Evolutionary conservation across 2,888 invertebrate species (phyloP).

Genomic region (Xestia c-nigrum): DNA sequence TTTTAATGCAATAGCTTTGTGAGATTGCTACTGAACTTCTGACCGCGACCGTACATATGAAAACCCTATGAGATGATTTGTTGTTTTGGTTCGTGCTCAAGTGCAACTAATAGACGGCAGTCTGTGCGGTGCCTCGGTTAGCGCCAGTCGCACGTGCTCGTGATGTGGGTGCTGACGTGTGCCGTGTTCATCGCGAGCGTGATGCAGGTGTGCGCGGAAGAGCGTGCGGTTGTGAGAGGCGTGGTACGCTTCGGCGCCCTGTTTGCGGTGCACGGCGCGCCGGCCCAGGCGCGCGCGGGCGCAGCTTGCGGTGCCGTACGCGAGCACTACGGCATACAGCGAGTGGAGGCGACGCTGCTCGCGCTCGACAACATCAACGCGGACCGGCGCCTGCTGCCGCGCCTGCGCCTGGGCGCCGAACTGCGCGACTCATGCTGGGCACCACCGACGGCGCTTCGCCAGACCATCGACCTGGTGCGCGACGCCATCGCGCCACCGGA

Average conservation of each 20-base stretch:
- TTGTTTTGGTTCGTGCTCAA: constrained; percentile 9
- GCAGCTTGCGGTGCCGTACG: constrained; percentile 86
- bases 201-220: constrained; percentile 35
- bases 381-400: constrained; percentile 89
- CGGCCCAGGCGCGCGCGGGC: constrained; percentile 69
- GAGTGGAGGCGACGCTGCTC: constrained; percentile 91
- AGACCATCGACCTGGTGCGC: constrained; percentile 94
- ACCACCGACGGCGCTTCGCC: constrained; percentile 94
- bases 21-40: too few species aligned
- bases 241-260: constrained; percentile 91
- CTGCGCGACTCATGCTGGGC: constrained; percentile 96
- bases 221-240: constrained; percentile 80
- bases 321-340: constrained; percentile 94
- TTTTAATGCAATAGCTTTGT: too few species aligned
- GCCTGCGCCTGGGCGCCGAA: constrained; percentile 91
- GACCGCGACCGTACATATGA: not conserved
- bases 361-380: constrained; percentile 92
- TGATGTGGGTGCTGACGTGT: constrained; percentile 2
- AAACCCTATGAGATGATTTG: constrained; percentile 43
- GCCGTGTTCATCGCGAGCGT: not conserved
- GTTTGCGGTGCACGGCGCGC: constrained; percentile 90
- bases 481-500: constrained; percentile 90
- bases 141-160: not conserved
- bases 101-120: not conserved
- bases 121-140: not conserved